phyloP scores from a whole-genome alignment of 2,888 invertebrate species.

The Abrostola triplasia region DNA sequence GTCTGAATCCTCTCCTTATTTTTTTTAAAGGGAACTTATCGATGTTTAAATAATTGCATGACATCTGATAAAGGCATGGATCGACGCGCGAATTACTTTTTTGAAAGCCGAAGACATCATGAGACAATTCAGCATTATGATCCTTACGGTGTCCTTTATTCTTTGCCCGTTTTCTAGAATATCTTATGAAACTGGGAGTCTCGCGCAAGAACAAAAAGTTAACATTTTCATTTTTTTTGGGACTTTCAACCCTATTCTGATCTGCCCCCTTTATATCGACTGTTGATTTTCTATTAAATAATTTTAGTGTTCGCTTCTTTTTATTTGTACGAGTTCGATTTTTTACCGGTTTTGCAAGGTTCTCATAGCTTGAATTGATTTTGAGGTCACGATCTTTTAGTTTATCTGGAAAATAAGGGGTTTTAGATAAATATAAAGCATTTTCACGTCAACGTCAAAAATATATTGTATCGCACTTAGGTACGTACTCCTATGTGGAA shows the following conservation, averaged over 20 bases:
- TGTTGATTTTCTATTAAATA: slow-evolving; percentile 28
- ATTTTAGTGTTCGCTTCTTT: slow-evolving; percentile 21
- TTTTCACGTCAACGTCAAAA: not conserved
- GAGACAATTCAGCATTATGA: slow-evolving; percentile 15
- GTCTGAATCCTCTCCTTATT: slow-evolving; percentile 18
- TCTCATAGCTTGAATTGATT: slow-evolving; percentile 27
- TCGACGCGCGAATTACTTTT: slow-evolving; percentile 32
- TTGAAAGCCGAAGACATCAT: slow-evolving; percentile 53
- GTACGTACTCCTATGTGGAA: slow-evolving; percentile 30
- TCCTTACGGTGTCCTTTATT: slow-evolving; percentile 12
- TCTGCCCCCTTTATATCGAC: slow-evolving; percentile 16
- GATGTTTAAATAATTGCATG: slow-evolving; percentile 30
- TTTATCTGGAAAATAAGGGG: slow-evolving; percentile 39
- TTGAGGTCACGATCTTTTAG: slow-evolving; percentile 19
- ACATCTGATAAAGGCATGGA: slow-evolving; percentile 31
- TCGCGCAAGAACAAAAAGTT: slow-evolving; percentile 20
- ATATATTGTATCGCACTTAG: not conserved
- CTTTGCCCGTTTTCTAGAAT: slow-evolving; percentile 14
- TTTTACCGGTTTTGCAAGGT: slow-evolving; percentile 15
- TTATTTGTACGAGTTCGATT: slow-evolving; percentile 3
- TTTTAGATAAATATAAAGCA: not conserved
- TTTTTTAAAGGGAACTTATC: slow-evolving; percentile 35
- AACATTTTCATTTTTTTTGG: slow-evolving; percentile 17
- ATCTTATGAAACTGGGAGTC: slow-evolving; percentile 21
- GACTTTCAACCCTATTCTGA: slow-evolving; percentile 5